These are phyloP conservation scores for Disparrhopalites patrizii DNA, from an alignment of 2,888 invertebrate species.

Conservation along the genomic window DNA sequence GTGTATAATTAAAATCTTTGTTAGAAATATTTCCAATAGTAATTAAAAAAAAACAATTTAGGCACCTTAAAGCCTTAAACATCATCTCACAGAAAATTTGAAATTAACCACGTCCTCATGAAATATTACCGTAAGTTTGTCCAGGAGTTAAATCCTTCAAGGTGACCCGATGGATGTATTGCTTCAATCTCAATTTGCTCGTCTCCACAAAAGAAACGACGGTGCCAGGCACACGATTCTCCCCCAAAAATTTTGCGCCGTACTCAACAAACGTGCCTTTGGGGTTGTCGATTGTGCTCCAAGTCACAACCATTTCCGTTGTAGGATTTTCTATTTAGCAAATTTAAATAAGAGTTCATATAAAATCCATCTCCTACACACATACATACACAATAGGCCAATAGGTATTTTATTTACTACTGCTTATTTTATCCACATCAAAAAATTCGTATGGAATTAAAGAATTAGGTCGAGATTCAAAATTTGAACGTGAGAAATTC, in stretches of 20 bases:
- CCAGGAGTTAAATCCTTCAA: constrained; percentile 36
- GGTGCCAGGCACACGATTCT: constrained; percentile 22
- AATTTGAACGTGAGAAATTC: too few relatives aligned
- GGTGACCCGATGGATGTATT: constrained; percentile 45
- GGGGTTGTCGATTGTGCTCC: constrained; percentile 42
- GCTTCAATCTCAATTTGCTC: constrained; percentile 33
- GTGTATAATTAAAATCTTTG: background rate
- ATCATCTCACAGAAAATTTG: background rate
- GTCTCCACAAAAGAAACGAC: constrained; percentile 34
- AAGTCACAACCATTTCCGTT: constrained; percentile 44
- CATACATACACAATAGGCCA: too few relatives aligned
- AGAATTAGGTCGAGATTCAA: too few relatives aligned
- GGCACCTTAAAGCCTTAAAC: background rate
- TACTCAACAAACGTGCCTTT: constrained; percentile 37
- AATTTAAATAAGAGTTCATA: too few relatives aligned
- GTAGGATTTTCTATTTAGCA: constrained; percentile 30
- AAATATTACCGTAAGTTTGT: constrained; percentile 39
- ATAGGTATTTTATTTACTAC: too few relatives aligned
- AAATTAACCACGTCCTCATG: background rate
- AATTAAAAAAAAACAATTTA: background rate
- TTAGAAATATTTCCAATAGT: too few relatives aligned
- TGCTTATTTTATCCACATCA: too few relatives aligned
- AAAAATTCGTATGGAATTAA: too few relatives aligned
- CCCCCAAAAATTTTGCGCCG: constrained; percentile 26
- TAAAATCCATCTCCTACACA: too few relatives aligned